Conservation (phyloP, 2,888 invertebrate genomes). For the Bhutanitis thaidina region DNA sequence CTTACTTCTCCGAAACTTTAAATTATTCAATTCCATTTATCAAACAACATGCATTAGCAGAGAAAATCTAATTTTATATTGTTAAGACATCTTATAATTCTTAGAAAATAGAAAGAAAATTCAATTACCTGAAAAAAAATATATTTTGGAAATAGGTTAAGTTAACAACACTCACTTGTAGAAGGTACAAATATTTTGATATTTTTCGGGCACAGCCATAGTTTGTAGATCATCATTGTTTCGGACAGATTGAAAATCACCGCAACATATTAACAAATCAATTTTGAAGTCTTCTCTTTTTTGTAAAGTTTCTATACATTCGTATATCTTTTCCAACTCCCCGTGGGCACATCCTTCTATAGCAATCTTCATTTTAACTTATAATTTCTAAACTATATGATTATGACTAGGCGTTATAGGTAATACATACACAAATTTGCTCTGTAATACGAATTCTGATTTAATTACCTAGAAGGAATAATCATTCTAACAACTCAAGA, state of each 20-base stretch:
- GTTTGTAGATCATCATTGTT: slow-evolving; percentile 93
- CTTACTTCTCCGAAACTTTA: too few species aligned
- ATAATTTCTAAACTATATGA: too few species aligned
- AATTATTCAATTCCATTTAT: too few species aligned
- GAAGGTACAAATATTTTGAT: slow-evolving; percentile 92
- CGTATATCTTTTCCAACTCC: slow-evolving; percentile 97
- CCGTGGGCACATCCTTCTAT: slow-evolving; percentile 99
- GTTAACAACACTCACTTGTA: slow-evolving; percentile 85
- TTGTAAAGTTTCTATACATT: slow-evolving; percentile 88
- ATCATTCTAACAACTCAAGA: not conserved
- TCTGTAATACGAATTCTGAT: not conserved
- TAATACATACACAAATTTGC: too few species aligned
- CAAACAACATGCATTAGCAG: too few species aligned
- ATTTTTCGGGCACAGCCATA: slow-evolving; percentile 98
- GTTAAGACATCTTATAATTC: too few species aligned
- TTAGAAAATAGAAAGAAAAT: too few species aligned
- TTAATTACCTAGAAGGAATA: not conserved
- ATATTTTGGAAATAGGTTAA: slow-evolving; percentile 4
- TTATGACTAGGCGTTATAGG: slow-evolving; percentile 19
- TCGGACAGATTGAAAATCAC: slow-evolving; percentile 97
- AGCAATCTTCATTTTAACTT: slow-evolving; percentile 89
- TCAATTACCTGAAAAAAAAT: not conserved
- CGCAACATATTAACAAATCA: slow-evolving; percentile 97
- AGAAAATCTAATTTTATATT: too few species aligned
- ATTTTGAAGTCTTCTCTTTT: slow-evolving; percentile 86